Percentiles rank a stretch among this genome's conserved stretches.
Conservation (phyloP, 2,113 vertebrate genomes). For the Nicator chloris region DNA sequence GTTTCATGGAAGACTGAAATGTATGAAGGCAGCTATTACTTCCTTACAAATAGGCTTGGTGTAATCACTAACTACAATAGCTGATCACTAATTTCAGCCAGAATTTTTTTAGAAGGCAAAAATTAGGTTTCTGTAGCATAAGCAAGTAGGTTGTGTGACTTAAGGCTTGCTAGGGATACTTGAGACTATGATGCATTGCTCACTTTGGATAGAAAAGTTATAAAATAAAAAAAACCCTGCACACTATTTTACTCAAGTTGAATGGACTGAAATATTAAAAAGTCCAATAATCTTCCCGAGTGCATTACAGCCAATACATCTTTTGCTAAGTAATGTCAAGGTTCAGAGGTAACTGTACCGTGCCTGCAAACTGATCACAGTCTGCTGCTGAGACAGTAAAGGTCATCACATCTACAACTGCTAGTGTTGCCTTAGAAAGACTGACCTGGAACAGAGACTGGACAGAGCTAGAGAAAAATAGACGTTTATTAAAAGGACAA, state of each 20-base stretch:
- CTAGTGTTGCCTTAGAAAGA: too few species aligned
- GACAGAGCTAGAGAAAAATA: too few species aligned
- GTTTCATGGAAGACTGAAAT: neutral
- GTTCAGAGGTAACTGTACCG: neutral
- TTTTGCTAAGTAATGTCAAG: neutral
- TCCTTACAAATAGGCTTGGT: neutral
- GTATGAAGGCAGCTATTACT: neutral
- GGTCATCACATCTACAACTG: neutral
- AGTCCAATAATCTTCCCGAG: neutral
- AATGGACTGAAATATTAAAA: neutral
- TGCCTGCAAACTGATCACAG: neutral
- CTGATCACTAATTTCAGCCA: neutral
- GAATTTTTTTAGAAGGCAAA: neutral
- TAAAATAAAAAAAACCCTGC: neutral
- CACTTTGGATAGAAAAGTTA: neutral
- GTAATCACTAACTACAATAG: neutral
- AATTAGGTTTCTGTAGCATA: neutral
- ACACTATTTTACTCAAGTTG: neutral
- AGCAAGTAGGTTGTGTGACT: neutral
- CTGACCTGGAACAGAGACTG: too few species aligned
- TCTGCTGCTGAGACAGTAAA: neutral
- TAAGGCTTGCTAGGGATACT: neutral
- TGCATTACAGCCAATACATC: neutral
- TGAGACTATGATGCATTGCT: neutral
- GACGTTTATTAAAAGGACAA: too few species aligned